Evolutionary conservation across 2,113 vertebrate species (phyloP), one percentile per base, ranked within the genome.

Genomic region (Saccopteryx leptura): DNA sequence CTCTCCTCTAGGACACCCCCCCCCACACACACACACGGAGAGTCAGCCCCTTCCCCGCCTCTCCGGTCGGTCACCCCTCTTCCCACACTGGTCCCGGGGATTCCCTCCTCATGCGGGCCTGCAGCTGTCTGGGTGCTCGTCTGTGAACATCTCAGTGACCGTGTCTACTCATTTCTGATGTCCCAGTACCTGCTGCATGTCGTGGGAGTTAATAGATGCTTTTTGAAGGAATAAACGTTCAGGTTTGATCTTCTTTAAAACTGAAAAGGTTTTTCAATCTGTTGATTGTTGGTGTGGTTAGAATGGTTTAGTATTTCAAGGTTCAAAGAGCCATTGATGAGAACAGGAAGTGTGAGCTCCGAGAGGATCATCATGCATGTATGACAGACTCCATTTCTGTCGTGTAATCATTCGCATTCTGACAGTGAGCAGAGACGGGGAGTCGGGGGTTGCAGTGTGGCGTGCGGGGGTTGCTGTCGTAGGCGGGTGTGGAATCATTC

Each of bases 151-250:
- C 63, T 76, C 23, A 46, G 56, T 46, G 74, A 52, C 23, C 21
- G 1, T 63, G 1, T 52, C 65, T 84, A 31, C 10, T 75, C 82
- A 54, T 83, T 96, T 91, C 61, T 96, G 65, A 31, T 72, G 75
- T 94, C 48, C 80, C 23, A 56, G 75, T 21, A 15, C 84, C 71
- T 90, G 50, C 46, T 50, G 60, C 56, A 63, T 13, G 10, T 7
- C 33, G 54, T 14, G 80, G 79, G 80, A 88, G 21, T 72, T 39
- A 86, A 65, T 31, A 88, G 56, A 48, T 78, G 50, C 69, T 63
- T 92, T 94, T 90, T 90, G 54, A 81, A 92, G 80, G 76, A 76
- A 39, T 88, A 28, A 84, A 88, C 2, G 21, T 90, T 26, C 50
- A 69, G 28, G 18, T 81, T 80, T 94, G 48, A 52, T 90, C 15